Conservation (phyloP, 64 coral and sea anemone genomes). For the Astreopora myriophthalma region DNA sequence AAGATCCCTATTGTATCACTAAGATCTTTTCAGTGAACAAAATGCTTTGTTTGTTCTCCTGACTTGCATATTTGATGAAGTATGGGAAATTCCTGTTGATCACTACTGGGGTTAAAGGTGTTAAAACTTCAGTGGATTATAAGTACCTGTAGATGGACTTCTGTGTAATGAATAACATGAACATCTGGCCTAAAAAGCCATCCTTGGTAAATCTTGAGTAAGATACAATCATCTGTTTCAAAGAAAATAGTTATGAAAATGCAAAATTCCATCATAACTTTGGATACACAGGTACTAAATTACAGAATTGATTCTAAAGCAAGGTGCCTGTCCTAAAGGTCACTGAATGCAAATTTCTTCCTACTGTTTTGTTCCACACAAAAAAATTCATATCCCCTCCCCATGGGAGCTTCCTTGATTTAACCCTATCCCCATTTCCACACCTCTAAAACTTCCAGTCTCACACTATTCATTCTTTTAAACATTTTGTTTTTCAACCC, state of each 20-base stretch:
- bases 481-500: too few relatives aligned
- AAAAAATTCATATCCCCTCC: too few relatives aligned
- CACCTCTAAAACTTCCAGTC: too few relatives aligned
- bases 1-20: too few relatives aligned
- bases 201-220: constrained; percentile 69
- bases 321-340: too few relatives aligned
- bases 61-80: background rate
- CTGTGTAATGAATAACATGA: background rate
- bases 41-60: background rate
- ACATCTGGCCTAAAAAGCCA: constrained; percentile 4
- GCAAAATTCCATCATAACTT: background rate
- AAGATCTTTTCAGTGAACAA: background rate
- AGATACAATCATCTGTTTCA: constrained; percentile 56
- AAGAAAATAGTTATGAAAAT: background rate
- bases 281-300: background rate
- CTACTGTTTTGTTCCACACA: too few relatives aligned
- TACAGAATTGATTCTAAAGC: too few relatives aligned
- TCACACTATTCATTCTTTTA: too few relatives aligned
- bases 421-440: too few relatives aligned
- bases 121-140: background rate
- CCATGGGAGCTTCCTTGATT: too few relatives aligned
- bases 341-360: too few relatives aligned
- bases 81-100: background rate
- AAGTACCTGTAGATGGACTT: constrained; percentile 28
- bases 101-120: background rate